phyloP scores from a whole-genome alignment of 1,140 invertebrate species.

The Pseudobourletiella spinata region DNA sequence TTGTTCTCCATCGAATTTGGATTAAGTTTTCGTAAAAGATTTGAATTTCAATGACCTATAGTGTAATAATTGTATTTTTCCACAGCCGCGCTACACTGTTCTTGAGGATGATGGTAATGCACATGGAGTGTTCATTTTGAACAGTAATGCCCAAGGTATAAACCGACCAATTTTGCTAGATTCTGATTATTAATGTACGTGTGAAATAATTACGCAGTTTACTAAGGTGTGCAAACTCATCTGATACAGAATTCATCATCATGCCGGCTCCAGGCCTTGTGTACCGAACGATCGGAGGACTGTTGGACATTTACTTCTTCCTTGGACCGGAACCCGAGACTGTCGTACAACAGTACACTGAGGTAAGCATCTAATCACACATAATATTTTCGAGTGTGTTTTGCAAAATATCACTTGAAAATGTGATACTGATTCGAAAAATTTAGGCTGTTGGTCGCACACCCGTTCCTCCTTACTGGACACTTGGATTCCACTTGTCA shows the following conservation, averaged over 20 bases:
- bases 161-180: background rate
- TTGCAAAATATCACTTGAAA: background rate
- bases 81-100: slow-evolving; percentile 29
- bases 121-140: slow-evolving; percentile 35
- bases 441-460: slow-evolving; percentile 42
- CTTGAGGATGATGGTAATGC: slow-evolving; percentile 34
- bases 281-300: slow-evolving; percentile 39
- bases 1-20: background rate
- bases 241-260: slow-evolving; percentile 24
- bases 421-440: background rate
- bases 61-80: background rate
- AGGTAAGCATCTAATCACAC: slow-evolving; percentile 17
- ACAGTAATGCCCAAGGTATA: slow-evolving; percentile 38
- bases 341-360: slow-evolving; percentile 47
- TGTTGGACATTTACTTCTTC: slow-evolving; percentile 46
- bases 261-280: slow-evolving; percentile 38
- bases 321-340: slow-evolving; percentile 44
- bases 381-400: background rate
- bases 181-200: background rate
- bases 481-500: slow-evolving; percentile 46
- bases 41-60: background rate
- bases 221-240: background rate
- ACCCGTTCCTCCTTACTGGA: slow-evolving; percentile 47
- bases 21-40: background rate
- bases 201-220: background rate